phyloP scores from a whole-genome alignment of 2,888 invertebrate genomes.

The Colletes collaris region DNA sequence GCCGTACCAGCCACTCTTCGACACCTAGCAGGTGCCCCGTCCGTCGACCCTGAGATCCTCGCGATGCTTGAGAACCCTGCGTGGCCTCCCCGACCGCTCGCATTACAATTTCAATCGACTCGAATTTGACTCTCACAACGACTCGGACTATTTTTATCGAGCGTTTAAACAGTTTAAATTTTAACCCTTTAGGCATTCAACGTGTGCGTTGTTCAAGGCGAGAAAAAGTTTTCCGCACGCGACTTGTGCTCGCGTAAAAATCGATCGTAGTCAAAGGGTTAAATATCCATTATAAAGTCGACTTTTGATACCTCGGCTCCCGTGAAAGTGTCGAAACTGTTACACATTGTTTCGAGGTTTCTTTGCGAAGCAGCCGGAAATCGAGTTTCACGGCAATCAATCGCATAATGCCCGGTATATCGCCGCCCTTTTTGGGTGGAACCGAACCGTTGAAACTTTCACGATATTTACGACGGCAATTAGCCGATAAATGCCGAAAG shows the following conservation, averaged over 20 bases:
- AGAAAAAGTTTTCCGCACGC: too few species aligned
- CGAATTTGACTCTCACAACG: too few species aligned
- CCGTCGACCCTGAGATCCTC: conserved; percentile 10
- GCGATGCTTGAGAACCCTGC: conserved; percentile 4
- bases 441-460: conserved; percentile 25
- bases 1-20: conserved; percentile 30
- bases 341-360: conserved; percentile 1
- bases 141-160: too few species aligned
- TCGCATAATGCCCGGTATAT: conserved; percentile 12
- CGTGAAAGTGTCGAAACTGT: conserved; percentile 6
- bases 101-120: too few species aligned
- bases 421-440: conserved; percentile 7
- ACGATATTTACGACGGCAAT: conserved; percentile 24
- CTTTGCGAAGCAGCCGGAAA: conserved; percentile 9
- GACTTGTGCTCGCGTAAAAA: too few species aligned
- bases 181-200: too few species aligned
- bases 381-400: conserved; percentile 35
- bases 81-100: too few species aligned
- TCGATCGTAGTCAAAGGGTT: too few species aligned
- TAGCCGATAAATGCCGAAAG: conserved; percentile 22
- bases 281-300: too few species aligned
- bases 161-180: too few species aligned
- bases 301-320: too few species aligned
- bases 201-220: too few species aligned
- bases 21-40: conserved; percentile 43